A percentile compares a stretch with the other conserved stretches of the same genome.
These are phyloP conservation scores for Chaetops frenatus DNA, from an alignment of 2,113 vertebrate genomes.

Conservation along the genomic window DNA sequence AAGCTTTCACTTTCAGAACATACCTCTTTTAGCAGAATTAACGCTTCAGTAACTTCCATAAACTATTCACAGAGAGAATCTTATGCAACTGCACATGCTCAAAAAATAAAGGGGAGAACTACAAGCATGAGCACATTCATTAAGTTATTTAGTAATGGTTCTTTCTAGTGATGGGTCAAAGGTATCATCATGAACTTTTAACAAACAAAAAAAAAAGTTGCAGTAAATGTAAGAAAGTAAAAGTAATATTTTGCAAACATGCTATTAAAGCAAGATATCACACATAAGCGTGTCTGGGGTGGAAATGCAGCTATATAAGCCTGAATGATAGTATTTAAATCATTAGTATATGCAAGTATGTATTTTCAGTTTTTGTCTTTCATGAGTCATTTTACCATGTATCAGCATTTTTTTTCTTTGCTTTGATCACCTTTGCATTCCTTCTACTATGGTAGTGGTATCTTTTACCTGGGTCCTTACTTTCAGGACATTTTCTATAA, in stretches of 20 bases:
- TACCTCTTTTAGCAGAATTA: not conserved
- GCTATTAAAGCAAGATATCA: not conserved
- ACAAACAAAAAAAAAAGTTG: not conserved
- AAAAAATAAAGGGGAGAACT: not conserved
- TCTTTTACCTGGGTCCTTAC: not conserved
- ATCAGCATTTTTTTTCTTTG: not conserved
- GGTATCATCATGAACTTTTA: not conserved
- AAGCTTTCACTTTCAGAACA: constrained; percentile 20
- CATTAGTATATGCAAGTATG: not conserved
- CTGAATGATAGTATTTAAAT: not conserved
- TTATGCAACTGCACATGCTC: not conserved
- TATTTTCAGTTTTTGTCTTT: not conserved
- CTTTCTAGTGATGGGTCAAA: not conserved
- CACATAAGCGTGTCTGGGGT: not conserved
- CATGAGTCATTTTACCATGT: not conserved
- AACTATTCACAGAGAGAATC: not conserved
- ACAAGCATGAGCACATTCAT: not conserved
- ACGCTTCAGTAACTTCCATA: not conserved
- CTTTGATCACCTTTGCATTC: not conserved
- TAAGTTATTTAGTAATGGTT: not conserved
- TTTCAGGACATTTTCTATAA: not conserved
- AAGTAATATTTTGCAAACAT: not conserved
- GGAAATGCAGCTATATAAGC: not conserved
- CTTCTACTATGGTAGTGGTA: not conserved
- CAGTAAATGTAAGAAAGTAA: not conserved